phyloP scores from a whole-genome alignment of 2,797 vertebrate genomes.

The Enteromius mattozi region DNA sequence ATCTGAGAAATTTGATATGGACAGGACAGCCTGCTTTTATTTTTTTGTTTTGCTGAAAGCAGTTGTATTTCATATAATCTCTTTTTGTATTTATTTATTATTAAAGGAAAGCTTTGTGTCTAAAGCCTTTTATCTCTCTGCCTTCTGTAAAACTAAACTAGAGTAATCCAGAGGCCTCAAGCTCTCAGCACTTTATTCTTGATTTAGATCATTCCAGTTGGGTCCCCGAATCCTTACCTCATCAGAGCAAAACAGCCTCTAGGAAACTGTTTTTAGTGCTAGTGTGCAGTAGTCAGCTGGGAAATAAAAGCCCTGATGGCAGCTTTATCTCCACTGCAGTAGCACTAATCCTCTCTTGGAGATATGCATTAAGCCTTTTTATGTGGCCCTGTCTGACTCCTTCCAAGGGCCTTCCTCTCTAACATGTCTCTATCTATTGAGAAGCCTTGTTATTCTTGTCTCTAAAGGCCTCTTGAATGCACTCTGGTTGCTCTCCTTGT shows the following conservation, averaged over 20 bases:
- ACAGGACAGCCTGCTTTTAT: background rate
- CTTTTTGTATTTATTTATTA: conserved; percentile 12
- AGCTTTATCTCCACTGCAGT: conserved; percentile 54
- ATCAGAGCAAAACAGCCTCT: conserved; percentile 26
- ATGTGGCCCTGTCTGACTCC: conserved; percentile 35
- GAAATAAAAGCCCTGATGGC: conserved; percentile 40
- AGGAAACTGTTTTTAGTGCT: conserved; percentile 37
- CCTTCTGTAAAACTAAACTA: conserved; percentile 29
- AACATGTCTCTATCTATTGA: conserved; percentile 20
- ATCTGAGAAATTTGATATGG: conserved; percentile 5
- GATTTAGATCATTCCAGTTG: conserved; percentile 19
- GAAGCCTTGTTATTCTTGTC: conserved; percentile 22
- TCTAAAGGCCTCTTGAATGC: conserved; percentile 23
- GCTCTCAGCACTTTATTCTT: conserved; percentile 26
- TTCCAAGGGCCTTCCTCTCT: conserved; percentile 33
- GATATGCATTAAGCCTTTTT: conserved; percentile 52
- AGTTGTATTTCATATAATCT: conserved; percentile 42
- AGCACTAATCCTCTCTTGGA: conserved; percentile 56
- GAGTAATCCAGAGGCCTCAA: conserved; percentile 30
- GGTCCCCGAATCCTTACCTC: conserved; percentile 35
- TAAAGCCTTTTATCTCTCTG: conserved; percentile 12
- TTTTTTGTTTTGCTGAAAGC: background rate
- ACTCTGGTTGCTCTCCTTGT: conserved; percentile 35
- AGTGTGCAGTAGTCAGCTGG: conserved; percentile 21
- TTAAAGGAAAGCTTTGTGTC: background rate